Conservation (phyloP, 1,140 invertebrate species). For the Sarcophaga bullata region DNA sequence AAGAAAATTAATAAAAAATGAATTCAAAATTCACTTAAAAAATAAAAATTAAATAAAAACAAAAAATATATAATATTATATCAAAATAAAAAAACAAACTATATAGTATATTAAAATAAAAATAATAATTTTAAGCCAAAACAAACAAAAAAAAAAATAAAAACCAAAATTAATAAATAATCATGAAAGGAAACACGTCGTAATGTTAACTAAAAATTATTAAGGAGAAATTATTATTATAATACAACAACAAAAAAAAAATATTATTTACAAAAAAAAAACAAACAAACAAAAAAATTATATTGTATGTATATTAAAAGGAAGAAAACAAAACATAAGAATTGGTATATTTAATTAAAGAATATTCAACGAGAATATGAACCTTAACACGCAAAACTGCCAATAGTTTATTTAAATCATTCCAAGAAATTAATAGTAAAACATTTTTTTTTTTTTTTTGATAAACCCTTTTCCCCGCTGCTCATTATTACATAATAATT, state of each 20-base stretch:
- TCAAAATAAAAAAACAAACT: slow-evolving; percentile 21
- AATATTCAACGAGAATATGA: too few species aligned
- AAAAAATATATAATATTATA: slow-evolving; percentile 36
- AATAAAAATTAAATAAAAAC: slow-evolving; percentile 30
- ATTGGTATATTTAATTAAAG: slow-evolving; percentile 36
- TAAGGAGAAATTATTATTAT: slow-evolving; percentile 25
- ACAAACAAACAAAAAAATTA: slow-evolving; percentile 34
- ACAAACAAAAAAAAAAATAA: too few species aligned
- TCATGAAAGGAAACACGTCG: slow-evolving; percentile 41
- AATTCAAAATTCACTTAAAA: slow-evolving; percentile 45
- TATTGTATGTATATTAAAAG: slow-evolving; percentile 44
- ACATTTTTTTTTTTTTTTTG: too few species aligned
- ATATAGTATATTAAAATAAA: slow-evolving; percentile 8
- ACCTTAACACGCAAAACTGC: neutral
- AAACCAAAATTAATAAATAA: slow-evolving; percentile 29
- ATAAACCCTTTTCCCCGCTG: too few species aligned
- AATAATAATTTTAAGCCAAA: slow-evolving; percentile 34
- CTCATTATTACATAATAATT: too few species aligned
- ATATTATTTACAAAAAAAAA: slow-evolving; percentile 41
- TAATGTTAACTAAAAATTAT: slow-evolving; percentile 45
- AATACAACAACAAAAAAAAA: slow-evolving; percentile 27
- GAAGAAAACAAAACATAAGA: slow-evolving; percentile 39
- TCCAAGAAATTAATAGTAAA: neutral
- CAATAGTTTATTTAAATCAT: neutral
- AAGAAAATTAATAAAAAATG: slow-evolving; percentile 31